Percentiles rank a stretch among this genome's conserved stretches.
Evolutionary conservation across 2,888 invertebrate genomes (phyloP).

Genomic region (Agonopterix heracliana): DNA sequence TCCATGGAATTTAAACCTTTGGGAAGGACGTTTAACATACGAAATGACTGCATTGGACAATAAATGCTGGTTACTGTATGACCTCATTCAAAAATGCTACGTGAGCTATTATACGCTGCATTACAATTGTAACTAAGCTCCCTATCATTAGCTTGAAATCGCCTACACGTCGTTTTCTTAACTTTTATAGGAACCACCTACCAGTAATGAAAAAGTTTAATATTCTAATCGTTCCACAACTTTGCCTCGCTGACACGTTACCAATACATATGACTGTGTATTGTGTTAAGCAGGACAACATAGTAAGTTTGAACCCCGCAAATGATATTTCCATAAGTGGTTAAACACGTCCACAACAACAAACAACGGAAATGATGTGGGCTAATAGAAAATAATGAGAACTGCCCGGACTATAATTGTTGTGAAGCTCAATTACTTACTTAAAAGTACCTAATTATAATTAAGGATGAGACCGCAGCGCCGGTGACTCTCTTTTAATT

Average conservation of each 20-base stretch:
- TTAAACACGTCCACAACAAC: not conserved
- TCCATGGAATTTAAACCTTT: slow-evolving; percentile 19
- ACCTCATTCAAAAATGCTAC: not conserved
- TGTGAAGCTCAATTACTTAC: not conserved
- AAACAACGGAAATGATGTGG: slow-evolving; percentile 11
- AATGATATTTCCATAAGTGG: no score
- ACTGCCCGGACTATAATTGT: not conserved
- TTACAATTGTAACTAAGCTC: not conserved
- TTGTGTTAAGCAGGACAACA: no score
- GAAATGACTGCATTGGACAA: slow-evolving; percentile 12
- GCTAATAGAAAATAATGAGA: slow-evolving; percentile 32
- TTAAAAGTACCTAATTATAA: not conserved
- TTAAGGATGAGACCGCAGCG: not conserved
- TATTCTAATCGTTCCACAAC: no score
- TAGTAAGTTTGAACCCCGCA: no score
- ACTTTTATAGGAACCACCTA: no score
- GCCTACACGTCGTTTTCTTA: no score
- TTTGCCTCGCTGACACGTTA: no score
- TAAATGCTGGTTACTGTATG: slow-evolving; percentile 2
- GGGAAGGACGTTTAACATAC: slow-evolving; percentile 13
- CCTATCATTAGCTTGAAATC: no score
- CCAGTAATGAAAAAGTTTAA: no score
- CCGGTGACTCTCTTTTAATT: not conserved
- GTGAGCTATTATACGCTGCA: not conserved
- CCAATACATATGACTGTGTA: no score